phyloP scores from a whole-genome alignment of 2,113 vertebrate genomes.

The Notiomystis cincta region DNA sequence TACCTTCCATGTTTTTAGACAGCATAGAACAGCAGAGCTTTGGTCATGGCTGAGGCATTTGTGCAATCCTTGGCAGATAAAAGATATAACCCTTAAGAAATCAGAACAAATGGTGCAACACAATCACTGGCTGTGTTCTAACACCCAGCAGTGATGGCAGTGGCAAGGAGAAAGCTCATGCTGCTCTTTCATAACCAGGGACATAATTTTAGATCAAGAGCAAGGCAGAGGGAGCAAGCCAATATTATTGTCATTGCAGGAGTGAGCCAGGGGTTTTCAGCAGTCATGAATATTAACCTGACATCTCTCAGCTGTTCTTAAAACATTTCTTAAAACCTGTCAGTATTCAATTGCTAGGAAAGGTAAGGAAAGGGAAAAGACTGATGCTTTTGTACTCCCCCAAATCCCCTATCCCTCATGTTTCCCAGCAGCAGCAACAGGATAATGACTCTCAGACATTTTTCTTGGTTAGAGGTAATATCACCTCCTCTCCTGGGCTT shows the following conservation, averaged over 20 bases:
- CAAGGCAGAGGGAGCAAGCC: not conserved
- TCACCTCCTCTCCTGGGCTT: not conserved
- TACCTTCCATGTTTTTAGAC: not conserved
- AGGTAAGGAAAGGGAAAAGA: not conserved
- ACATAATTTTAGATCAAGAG: not conserved
- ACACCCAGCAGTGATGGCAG: not conserved
- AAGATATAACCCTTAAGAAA: not conserved
- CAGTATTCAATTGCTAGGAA: not conserved
- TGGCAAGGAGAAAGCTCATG: not conserved
- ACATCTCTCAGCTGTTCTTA: not conserved
- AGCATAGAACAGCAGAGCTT: not conserved
- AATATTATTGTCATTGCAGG: not conserved
- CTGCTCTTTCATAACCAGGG: not conserved
- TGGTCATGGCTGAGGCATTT: not conserved
- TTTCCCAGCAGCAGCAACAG: not conserved
- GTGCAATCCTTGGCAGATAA: not conserved
- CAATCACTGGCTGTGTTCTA: not conserved
- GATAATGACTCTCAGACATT: not conserved
- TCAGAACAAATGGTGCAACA: not conserved
- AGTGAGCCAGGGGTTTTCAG: not conserved
- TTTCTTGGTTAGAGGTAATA: not conserved
- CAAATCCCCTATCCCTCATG: not conserved
- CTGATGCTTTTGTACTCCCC: not conserved
- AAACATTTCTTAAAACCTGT: not conserved
- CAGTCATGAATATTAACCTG: not conserved